Evolutionary conservation across 2,113 vertebrate genomes (phyloP).

Genomic region (Protobothrops flavoviridis): DNA sequence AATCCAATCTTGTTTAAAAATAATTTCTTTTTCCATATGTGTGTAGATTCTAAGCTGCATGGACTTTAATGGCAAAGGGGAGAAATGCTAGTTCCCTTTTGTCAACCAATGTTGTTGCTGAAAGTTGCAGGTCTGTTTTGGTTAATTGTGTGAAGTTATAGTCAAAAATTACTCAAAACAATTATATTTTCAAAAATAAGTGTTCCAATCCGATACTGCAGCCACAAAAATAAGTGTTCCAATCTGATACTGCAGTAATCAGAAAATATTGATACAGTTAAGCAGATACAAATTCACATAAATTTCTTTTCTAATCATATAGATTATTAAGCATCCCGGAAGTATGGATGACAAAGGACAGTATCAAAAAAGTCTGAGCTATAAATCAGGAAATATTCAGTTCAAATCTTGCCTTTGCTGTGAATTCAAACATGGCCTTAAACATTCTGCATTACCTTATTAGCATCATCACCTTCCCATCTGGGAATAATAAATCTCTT

Average conservation of each 20-base stretch:
- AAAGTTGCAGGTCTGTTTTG: background rate
- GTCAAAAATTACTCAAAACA: background rate
- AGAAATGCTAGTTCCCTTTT: background rate
- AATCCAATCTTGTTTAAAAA: background rate
- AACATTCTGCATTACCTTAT: background rate
- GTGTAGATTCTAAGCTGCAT: background rate
- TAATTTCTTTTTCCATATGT: background rate
- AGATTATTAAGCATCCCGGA: background rate
- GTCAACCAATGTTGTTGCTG: background rate
- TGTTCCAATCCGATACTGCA: background rate
- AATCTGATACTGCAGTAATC: background rate
- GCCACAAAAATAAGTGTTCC: background rate
- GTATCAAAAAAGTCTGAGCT: background rate
- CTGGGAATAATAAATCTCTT: background rate
- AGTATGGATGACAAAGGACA: background rate
- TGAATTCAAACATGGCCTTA: background rate
- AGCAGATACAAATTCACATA: background rate
- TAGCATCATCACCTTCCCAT: background rate
- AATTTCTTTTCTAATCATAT: slow-evolving; percentile 1
- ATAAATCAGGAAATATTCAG: background rate
- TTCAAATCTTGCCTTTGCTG: background rate
- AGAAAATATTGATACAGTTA: background rate
- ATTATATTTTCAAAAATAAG: background rate
- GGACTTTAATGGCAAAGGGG: background rate
- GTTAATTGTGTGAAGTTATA: background rate